Base-by-base conservation (phyloP, 1,140 invertebrate species). In the Goniozus legneri region DNA sequence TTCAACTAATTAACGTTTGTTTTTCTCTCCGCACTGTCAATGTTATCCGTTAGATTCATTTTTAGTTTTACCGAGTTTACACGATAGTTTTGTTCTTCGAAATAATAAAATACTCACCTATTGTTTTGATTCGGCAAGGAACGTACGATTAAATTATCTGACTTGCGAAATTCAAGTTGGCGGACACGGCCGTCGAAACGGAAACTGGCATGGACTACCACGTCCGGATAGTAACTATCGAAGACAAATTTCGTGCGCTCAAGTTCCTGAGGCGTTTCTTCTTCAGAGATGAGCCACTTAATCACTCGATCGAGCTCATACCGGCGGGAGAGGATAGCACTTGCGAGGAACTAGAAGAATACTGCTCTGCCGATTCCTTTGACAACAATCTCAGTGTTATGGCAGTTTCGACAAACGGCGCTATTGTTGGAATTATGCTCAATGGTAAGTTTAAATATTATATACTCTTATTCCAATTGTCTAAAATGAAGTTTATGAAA, bases 281-380 rank as follows among this genome's bases (percentile, higher is more conserved):
- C 76, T 87, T 87, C 73, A 77, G 77, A 12, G 85, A 88, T 45
- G 86, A 88, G 56, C 86, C 86, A 0, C 67, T 87, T n/a, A 87
- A 87, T 64, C 65, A 81, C 3, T 75, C 69, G 27, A 77, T 87
- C 14, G 65, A 79, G 31, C 62, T 87, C 0, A 71, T 87, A 47
- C 64, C 70, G 4, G 80, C 81, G 8, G 80, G 79, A 2, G 77
- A 81, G 14, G 75, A 81, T n/a, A 80, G 79, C n/a, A 78, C 77
- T 6, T 87, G 84, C 55, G 3, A 57, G 2, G 83, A 86, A 54
- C 61, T 87, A 12, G 86, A 88, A 52, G 77, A 84, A 2, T 87
- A 84, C 32, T 59, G 57, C 55, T 82, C 81, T 8, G 61, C 76
- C 10, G 69, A 77, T 8, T 75, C 79, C 1, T 64, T 87, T 1